Conservation (phyloP, 2,888 invertebrate genomes). For the Lottia gigantea region DNA sequence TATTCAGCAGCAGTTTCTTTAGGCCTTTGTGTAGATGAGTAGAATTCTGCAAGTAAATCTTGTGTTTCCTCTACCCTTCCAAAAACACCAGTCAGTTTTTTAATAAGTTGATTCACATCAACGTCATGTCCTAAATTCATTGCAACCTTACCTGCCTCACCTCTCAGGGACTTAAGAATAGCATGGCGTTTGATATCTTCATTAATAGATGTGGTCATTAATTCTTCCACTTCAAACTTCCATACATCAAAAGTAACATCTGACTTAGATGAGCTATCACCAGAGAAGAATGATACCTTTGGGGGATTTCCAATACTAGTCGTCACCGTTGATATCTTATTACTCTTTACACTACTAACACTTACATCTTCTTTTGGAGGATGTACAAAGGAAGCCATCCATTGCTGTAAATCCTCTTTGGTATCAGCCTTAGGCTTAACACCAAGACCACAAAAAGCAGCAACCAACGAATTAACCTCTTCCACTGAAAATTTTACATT, state of each 20-base stretch:
- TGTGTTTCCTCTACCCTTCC: background rate
- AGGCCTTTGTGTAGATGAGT: background rate
- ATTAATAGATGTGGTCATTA: background rate
- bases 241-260: background rate
- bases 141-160: background rate
- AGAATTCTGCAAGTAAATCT: background rate
- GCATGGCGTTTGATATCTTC: background rate
- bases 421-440: too few species aligned
- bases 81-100: background rate
- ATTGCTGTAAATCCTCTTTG: too few species aligned
- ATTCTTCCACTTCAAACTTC: background rate
- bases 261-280: background rate
- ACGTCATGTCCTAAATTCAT: background rate
- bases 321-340: too few species aligned
- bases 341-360: too few species aligned
- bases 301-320: background rate
- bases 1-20: too few species aligned
- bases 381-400: too few species aligned
- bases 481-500: too few species aligned
- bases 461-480: too few species aligned
- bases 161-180: background rate
- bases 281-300: background rate
- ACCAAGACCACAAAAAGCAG: too few species aligned
- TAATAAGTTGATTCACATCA: background rate
- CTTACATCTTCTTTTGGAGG: too few species aligned